These are phyloP conservation scores for Bombus difficillimus DNA, from an alignment of 1,140 invertebrate species.

Conservation along the genomic window DNA sequence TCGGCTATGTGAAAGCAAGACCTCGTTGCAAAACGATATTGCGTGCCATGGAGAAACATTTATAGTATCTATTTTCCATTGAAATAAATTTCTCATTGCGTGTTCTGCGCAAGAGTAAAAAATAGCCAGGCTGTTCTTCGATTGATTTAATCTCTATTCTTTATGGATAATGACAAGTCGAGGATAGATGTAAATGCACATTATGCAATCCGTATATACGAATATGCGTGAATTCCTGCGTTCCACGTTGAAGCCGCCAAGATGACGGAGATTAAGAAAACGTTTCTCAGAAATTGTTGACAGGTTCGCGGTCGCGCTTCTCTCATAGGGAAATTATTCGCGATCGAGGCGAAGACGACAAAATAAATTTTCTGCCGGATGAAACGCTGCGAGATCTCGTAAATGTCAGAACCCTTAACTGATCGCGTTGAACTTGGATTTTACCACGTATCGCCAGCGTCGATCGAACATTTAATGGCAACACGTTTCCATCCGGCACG, in stretches of 20 bases:
- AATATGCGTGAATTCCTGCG: background rate
- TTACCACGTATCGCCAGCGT: no score
- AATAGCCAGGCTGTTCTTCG: background rate
- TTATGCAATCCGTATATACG: background rate
- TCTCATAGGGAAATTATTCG: background rate
- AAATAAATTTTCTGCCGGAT: background rate
- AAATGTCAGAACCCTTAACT: background rate
- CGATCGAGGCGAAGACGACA: background rate
- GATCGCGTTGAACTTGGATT: background rate
- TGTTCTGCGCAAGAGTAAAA: background rate
- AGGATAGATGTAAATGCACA: background rate
- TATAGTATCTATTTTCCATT: background rate
- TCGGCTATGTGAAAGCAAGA: background rate
- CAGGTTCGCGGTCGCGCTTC: background rate
- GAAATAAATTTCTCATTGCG: conserved; percentile 21
- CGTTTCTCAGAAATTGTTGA: background rate
- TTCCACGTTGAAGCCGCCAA: background rate
- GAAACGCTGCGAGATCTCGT: background rate
- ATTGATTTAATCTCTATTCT: background rate
- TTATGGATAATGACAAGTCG: background rate
- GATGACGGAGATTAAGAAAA: background rate
- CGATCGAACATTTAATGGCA: no score
- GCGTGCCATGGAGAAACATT: background rate
- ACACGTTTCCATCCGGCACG: no score
- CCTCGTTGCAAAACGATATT: background rate